Base-by-base conservation (phyloP, 2,888 invertebrate species). In the Operophtera brumata region DNA sequence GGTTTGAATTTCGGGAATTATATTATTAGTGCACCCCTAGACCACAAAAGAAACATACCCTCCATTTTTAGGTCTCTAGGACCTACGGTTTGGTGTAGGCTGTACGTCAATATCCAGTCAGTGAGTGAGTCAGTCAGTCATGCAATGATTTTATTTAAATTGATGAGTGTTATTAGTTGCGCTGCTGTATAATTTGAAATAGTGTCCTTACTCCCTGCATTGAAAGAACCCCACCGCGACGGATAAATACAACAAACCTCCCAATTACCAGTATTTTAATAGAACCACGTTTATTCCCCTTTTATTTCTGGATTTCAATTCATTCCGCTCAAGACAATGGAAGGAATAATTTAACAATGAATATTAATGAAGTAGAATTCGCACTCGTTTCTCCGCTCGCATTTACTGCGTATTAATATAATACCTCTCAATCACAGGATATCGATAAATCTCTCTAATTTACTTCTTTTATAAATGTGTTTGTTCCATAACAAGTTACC, bases 301-400 rank as follows among this genome's bases (percentile, higher is more conserved):
- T 75, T 72, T 62, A 62, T 62, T 57, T 58, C 73, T 73, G 67
- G 72, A 72, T 76, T 73, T 73, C 75, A 78, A 78, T 83, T 83
- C 75, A 78, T 82, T 82, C 76, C 71, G 66, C 70, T 70, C 65
- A 77, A 84, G 80, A 83, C 80, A 84, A 81, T 79, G 78, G 75
- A 78, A 77, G 76, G 81, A 81, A 84, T 86, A 84, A 86, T 84
- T 84, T 77, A 71, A 69, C 75, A 75, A 86, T 87, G 84, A 86
- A 86, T 86, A 86, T 85, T 86, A 86, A 86, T 85, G 82, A 81
- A 77, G 69, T 67, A 74, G 77, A 76, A 77, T 77, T 83, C 77
- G 74, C 80, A 82, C 79, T 84, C 80, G 74, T 81, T 77, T 71
- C 74, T 63, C 67, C 69, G 71, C 75, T 76, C 67, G 66, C 70